phyloP scores from a whole-genome alignment of 1,140 invertebrate species.

The Pygmarrhopalites habei region DNA sequence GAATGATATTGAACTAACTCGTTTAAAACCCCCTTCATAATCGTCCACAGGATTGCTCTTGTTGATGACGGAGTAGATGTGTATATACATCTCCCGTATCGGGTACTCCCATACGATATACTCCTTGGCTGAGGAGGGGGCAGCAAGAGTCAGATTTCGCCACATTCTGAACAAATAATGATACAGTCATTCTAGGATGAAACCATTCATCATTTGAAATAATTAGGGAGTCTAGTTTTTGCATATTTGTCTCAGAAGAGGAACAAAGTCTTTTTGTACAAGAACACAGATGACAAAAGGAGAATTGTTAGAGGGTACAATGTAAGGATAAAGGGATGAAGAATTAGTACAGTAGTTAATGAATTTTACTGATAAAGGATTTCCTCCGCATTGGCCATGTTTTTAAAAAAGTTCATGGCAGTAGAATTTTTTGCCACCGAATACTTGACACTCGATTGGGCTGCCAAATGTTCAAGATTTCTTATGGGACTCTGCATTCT shows the following conservation, averaged over 20 bases:
- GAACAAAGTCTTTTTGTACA: too few species aligned
- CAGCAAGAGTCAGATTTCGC: constrained; percentile 78
- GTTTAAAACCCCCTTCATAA: constrained; percentile 63
- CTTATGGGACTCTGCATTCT: constrained; percentile 87
- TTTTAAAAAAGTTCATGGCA: constrained; percentile 77
- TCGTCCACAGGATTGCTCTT: constrained; percentile 61
- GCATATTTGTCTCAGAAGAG: too few species aligned
- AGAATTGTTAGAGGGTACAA: too few species aligned
- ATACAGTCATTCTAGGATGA: too few species aligned
- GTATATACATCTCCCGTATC: constrained; percentile 80
- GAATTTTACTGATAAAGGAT: constrained; percentile 64
- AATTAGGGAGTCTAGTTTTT: too few species aligned
- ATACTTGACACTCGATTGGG: constrained; percentile 84
- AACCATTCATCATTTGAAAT: too few species aligned
- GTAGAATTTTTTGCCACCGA: constrained; percentile 73
- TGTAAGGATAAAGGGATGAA: too few species aligned
- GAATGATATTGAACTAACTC: too few species aligned
- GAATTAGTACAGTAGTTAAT: neutral
- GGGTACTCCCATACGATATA: constrained; percentile 90
- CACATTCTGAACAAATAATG: constrained; percentile 63
- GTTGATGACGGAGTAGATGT: constrained; percentile 74
- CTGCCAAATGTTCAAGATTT: constrained; percentile 75
- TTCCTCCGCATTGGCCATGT: constrained; percentile 85
- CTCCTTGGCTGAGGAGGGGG: constrained; percentile 51
- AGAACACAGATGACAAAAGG: too few species aligned